phyloP scores from a whole-genome alignment of 92 coral and sea anemone genomes.

The Epizoanthus scotinus region DNA sequence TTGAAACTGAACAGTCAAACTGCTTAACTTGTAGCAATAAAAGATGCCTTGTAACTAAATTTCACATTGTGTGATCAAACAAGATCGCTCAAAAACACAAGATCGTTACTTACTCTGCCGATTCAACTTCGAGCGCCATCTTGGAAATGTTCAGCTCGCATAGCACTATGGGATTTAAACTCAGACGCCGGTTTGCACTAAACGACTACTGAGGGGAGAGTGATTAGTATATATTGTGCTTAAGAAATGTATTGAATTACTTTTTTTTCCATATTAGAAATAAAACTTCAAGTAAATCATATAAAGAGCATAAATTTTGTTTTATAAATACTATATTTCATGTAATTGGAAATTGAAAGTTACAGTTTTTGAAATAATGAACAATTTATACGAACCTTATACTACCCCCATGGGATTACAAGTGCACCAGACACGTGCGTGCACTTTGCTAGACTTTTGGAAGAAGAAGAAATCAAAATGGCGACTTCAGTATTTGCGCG shows the following conservation, averaged over 20 bases:
- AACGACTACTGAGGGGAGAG: not conserved
- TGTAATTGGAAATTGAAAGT: too few relatives aligned
- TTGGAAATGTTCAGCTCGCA: constrained; percentile 58
- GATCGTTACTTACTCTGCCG: constrained; percentile 87
- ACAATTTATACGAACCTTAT: not conserved
- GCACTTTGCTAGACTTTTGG: not conserved
- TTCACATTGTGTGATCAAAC: not conserved
- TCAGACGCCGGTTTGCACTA: not conserved
- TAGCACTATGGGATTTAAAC: constrained; percentile 19
- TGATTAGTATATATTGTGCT: not conserved
- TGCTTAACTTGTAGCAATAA: not conserved
- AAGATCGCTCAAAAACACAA: not conserved
- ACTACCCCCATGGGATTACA: constrained; percentile 26
- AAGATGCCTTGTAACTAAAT: not conserved
- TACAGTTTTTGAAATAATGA: too few relatives aligned
- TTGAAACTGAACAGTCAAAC: too few relatives aligned
- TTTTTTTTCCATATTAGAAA: too few relatives aligned
- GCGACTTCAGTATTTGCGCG: constrained; percentile 78
- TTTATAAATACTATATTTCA: too few relatives aligned
- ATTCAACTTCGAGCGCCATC: constrained; percentile 99
- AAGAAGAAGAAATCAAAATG: constrained; percentile 54
- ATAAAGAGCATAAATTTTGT: too few relatives aligned
- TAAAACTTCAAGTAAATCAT: not conserved
- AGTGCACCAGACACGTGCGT: constrained; percentile 22
- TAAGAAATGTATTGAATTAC: not conserved